phyloP scores from a whole-genome alignment of 1,140 invertebrate genomes.

The Popillia japonica region DNA sequence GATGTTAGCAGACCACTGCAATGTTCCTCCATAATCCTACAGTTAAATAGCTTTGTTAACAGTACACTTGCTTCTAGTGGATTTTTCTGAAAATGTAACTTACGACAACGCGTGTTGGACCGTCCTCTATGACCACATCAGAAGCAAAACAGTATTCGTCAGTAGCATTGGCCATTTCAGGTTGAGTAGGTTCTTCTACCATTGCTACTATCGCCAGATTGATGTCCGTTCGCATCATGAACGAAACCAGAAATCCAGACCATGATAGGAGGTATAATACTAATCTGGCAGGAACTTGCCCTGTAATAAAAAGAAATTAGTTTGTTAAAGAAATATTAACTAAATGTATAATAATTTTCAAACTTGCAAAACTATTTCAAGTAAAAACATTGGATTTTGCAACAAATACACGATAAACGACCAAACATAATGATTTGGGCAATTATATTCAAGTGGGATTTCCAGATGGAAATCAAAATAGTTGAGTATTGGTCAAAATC shows the following conservation, averaged over 20 bases:
- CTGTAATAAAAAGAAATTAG: conserved; percentile 45
- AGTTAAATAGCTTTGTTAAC: conserved; percentile 6
- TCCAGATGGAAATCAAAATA: no score
- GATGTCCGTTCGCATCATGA: conserved; percentile 81
- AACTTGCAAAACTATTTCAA: no score
- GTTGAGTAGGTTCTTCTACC: conserved; percentile 59
- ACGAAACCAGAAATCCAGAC: conserved; percentile 75
- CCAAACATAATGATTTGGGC: no score
- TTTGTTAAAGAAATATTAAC: not conserved
- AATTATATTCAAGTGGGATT: no score
- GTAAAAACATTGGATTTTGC: no score
- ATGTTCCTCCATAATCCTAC: conserved; percentile 63
- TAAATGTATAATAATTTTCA: no score
- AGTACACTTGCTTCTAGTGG: no score
- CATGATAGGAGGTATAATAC: conserved; percentile 77
- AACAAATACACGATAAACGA: no score
- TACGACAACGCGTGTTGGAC: conserved; percentile 7
- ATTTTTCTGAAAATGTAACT: not conserved
- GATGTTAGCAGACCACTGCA: conserved; percentile 68
- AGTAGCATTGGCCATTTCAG: conserved; percentile 45
- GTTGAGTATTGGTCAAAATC: no score
- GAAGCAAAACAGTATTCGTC: conserved; percentile 48
- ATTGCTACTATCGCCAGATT: conserved; percentile 77
- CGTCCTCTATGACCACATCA: not conserved
- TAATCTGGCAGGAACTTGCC: conserved; percentile 68